These are phyloP conservation scores for Zygogramma bicolorata DNA, from an alignment of 2,888 invertebrate genomes.

Conservation along the genomic window DNA sequence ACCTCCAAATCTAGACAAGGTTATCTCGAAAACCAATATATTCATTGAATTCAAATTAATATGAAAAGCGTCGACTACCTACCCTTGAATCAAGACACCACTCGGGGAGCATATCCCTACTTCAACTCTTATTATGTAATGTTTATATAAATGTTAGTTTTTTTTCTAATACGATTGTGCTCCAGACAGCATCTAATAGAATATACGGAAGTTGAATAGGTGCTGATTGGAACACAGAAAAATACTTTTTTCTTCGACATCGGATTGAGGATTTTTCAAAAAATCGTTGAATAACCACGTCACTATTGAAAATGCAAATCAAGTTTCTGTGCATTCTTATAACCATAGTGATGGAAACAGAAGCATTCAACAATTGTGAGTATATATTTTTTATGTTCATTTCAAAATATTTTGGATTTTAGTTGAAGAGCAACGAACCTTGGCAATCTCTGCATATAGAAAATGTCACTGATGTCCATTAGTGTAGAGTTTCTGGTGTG, in stretches of 20 bases:
- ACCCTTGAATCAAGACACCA: conserved; percentile 57
- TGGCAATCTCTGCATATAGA: too few relatives aligned
- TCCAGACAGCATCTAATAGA: conserved; percentile 39
- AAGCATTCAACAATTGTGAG: conserved; percentile 59
- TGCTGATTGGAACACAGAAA: conserved; percentile 36
- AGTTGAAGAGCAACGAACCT: too few relatives aligned
- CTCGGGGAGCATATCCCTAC: conserved; percentile 53
- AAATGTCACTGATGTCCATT: too few relatives aligned
- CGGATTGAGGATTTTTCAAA: background rate
- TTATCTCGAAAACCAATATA: conserved; percentile 52
- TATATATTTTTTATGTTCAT: conserved; percentile 28
- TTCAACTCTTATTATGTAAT: conserved; percentile 27
- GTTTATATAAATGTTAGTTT: conserved; percentile 49
- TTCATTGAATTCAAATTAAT: conserved; percentile 53
- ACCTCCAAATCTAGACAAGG: conserved; percentile 59
- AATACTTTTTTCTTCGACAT: too few relatives aligned
- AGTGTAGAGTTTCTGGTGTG: too few relatives aligned
- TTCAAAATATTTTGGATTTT: too few relatives aligned
- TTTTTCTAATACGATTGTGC: conserved; percentile 39
- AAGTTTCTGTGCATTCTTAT: conserved; percentile 22
- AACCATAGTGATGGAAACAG: conserved; percentile 10
- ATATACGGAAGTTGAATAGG: conserved; percentile 1
- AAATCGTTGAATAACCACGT: background rate
- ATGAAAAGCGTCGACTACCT: conserved; percentile 47
- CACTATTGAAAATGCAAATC: background rate